Evolutionary conservation across 2,888 invertebrate species (phyloP), one percentile per base, ranked within the genome.

Genomic region (Bruchidius siliquastri): DNA sequence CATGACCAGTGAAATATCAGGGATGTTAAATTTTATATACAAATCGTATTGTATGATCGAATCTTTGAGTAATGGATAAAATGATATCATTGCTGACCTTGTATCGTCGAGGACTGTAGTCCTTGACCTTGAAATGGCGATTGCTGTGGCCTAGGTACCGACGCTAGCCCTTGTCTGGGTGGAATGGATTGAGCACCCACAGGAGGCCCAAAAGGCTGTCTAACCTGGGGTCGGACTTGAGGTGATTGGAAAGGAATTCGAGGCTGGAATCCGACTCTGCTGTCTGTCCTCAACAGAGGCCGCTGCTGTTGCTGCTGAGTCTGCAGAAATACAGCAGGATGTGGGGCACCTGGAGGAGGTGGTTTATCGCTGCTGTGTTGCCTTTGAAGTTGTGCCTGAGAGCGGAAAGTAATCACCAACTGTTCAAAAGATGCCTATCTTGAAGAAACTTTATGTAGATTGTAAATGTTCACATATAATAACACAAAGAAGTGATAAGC

Each of bases 241-340:
- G 82, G 84, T 74, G 80, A 81, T 2, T 83, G 82, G 76, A 83
- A 84, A 6, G 81, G 82, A 66, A 83, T 83, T 76, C 79, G 84
- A 80, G 80, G 80, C 21, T 79, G 81, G 71, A 89, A 80, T 73
- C 80, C 80, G 71, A 77, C 80, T 75, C 88, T 86, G 81, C 89
- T 89, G 80, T 89, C 89, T 71, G 86, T 81, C 72, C 87, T 82
- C 21, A 85, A 83, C 75, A 89, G 73, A 49, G 83, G 86, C 2
- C 88, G 87, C 71, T 83, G 79, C 22, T 78, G 71, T 32, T 73
- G 49, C 49, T 49, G 49, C 18, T 49, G 49, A 49, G 49, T 1
- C 49, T 49, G 49, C 18, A 18, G 49, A 49, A 49, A 49, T 1
- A 1, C 75, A 8, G 21, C 30, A 13, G 67, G 68, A 21, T 73